Evolutionary conservation across 2,797 vertebrate species (phyloP), one percentile per base, ranked within the genome.

Genomic region (Furcifer pardalis): DNA sequence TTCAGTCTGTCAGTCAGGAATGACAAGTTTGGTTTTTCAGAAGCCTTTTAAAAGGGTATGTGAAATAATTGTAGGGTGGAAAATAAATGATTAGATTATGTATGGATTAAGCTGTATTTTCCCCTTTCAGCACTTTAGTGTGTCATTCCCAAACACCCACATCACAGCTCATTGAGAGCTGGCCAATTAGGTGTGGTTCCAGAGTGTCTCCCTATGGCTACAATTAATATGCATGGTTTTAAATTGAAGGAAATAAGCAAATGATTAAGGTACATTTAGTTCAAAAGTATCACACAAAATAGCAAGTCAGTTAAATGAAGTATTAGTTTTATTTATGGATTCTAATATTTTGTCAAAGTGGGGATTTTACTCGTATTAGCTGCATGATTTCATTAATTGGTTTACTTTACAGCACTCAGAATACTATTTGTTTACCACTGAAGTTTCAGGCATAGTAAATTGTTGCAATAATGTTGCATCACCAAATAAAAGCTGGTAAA

Each of bases 141-240:
- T 62, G 21, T 86, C 79, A 81, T 32, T 85, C 40, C 21, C 19
- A 9, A 77, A 77, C 56, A 69, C 74, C 65, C 56, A 86, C 32
- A 17, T 25, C 30, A 8, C 21, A 49, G 65, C 59, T 72, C 1
- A 30, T 82, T 46, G 49, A 63, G 30, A 40, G 23, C 17, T 79
- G 52, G 76, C 15, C 63, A 56, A 27, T 21, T 30, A n/a, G 17
- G 76, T 56, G 73, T n/a, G 17, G 52, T 46, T 25, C 81, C 62
- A 65, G 72, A 82, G 62, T 49, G 40, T 27, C 13, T 74, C 81
- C 27, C 25, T 86, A 65, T 82, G 42, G 32, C 27, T 63, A 56
- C 59, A 72, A 5, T 25, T 86, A 25, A 85, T 75, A 66, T 60
- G 40, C 49, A 44, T 75, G 37, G n/a, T 65, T 65, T 21, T 79